Evolutionary conservation across 2,888 invertebrate species (phyloP).

Genomic region (Andrena praecox): DNA sequence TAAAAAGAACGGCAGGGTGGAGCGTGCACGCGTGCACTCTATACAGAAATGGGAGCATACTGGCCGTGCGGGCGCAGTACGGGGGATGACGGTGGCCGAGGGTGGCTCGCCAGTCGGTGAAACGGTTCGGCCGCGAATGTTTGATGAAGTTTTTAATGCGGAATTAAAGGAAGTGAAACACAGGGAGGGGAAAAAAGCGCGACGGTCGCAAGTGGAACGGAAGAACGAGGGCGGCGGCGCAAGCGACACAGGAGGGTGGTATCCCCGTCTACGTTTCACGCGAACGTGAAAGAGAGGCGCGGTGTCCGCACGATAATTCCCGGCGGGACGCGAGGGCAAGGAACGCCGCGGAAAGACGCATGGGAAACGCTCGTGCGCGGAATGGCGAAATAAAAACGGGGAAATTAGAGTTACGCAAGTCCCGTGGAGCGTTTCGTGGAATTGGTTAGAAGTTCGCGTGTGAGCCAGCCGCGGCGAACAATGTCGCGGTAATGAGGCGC

Average conservation of each 20-base stretch:
- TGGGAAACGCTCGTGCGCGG: constrained; percentile 7
- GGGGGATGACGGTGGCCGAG: too few species aligned
- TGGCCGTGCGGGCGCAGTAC: too few species aligned
- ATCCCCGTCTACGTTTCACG: constrained; percentile 46
- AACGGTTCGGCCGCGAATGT: constrained; percentile 27
- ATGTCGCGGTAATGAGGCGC: constrained; percentile 24
- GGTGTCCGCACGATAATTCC: constrained; percentile 61
- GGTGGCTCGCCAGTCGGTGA: neutral
- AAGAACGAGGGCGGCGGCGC: constrained; percentile 30
- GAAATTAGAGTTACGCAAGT: constrained; percentile 42
- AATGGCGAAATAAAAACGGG: constrained; percentile 34
- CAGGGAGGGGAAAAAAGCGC: constrained; percentile 4
- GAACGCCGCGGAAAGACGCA: constrained; percentile 23
- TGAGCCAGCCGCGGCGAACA: neutral
- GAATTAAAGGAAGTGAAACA: constrained; percentile 43
- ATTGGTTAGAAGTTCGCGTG: constrained; percentile 36
- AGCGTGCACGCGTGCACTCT: too few species aligned
- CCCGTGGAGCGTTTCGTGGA: constrained; percentile 34
- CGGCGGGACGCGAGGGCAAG: constrained; percentile 42
- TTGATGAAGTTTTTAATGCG: constrained; percentile 41
- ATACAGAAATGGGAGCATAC: too few species aligned
- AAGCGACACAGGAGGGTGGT: constrained; percentile 49
- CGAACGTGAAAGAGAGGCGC: constrained; percentile 55
- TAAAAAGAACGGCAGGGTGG: too few species aligned
- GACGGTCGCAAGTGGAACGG: constrained; percentile 3